Conservation (phyloP, 2,797 vertebrate genomes). For the Erithacus rubecula region DNA sequence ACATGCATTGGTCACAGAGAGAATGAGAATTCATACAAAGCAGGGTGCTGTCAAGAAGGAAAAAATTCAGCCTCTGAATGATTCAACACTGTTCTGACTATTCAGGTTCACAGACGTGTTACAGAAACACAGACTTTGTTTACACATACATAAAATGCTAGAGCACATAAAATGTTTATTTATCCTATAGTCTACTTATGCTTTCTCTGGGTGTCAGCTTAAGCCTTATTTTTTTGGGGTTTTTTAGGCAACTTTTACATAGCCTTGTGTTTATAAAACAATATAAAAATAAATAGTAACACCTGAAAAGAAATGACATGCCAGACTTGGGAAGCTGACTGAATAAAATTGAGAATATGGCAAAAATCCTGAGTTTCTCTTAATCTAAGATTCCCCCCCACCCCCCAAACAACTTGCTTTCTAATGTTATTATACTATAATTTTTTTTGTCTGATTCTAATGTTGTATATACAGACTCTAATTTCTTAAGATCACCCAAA, state of each 20-base stretch:
- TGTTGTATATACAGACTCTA: background rate
- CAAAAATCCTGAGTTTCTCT: background rate
- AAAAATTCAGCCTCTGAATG: background rate
- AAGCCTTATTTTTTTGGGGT: background rate
- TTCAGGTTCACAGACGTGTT: background rate
- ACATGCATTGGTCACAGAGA: background rate
- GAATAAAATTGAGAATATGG: background rate
- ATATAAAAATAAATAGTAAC: background rate
- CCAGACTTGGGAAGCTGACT: background rate
- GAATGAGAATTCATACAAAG: background rate
- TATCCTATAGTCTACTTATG: background rate
- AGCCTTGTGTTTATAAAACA: background rate
- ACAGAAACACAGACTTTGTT: background rate
- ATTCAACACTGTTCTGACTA: background rate
- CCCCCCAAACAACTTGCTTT: background rate
- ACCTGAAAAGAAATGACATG: background rate
- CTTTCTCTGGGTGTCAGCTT: background rate
- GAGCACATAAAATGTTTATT: background rate
- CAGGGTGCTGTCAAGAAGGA: background rate
- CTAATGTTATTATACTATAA: rapidly evolving
- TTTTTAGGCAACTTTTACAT: background rate
- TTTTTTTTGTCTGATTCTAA: background rate
- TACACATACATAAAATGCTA: background rate
- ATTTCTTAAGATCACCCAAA: background rate
- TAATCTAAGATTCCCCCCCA: rapidly evolving